A percentile compares a stretch with the other conserved stretches of the same genome.
Conservation (phyloP, 2,888 invertebrate genomes). For the Patella pellucida region DNA sequence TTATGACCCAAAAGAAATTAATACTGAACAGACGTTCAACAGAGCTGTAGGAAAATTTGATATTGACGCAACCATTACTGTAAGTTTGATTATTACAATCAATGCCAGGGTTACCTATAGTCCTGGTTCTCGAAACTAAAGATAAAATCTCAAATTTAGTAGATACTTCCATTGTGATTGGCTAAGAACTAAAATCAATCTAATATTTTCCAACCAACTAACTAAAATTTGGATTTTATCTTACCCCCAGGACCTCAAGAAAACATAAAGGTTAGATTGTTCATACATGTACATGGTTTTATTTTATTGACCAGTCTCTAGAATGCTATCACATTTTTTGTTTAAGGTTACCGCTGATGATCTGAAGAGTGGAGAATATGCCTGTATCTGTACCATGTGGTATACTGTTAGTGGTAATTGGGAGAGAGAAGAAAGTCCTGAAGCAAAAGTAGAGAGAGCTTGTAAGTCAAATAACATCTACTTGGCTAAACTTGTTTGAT, state of each 20-base stretch:
- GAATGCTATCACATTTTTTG: too few relatives aligned
- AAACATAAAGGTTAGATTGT: too few relatives aligned
- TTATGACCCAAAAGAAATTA: background rate
- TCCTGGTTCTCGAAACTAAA: too few relatives aligned
- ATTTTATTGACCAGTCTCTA: too few relatives aligned
- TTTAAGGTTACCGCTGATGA: background rate
- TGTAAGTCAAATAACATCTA: background rate
- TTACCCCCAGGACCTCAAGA: background rate
- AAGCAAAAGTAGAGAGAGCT: background rate
- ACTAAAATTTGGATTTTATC: too few relatives aligned
- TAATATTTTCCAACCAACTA: too few relatives aligned
- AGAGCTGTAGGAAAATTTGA: background rate
- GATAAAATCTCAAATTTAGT: too few relatives aligned
- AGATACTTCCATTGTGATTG: too few relatives aligned
- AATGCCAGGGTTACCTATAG: background rate
- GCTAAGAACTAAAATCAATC: too few relatives aligned
- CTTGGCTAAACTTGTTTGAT: too few relatives aligned
- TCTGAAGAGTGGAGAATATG: background rate
- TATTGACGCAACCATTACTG: background rate
- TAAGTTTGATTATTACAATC: too few relatives aligned
- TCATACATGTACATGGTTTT: too few relatives aligned
- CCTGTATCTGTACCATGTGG: background rate
- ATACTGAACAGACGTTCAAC: background rate
- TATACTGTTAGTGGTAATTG: constrained; percentile 2
- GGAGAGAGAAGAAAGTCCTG: background rate